These are phyloP conservation scores for Chrysolina americana DNA, from an alignment of 2,888 invertebrate species.

Conservation along the genomic window DNA sequence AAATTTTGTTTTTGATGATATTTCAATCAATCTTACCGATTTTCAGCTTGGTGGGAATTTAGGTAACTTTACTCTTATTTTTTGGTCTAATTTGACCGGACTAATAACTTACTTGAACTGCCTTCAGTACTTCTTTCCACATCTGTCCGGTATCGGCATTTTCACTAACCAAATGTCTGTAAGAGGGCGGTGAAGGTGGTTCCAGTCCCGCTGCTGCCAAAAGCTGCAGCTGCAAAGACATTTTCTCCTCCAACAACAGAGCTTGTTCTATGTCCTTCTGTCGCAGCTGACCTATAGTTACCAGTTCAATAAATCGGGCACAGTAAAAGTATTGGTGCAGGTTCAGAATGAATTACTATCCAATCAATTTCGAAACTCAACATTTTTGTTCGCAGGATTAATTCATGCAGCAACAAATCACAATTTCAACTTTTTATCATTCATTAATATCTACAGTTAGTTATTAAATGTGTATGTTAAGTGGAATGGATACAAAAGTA, in stretches of 20 bases:
- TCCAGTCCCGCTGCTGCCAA: slow-evolving; percentile 80
- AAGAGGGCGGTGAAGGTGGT: slow-evolving; percentile 77
- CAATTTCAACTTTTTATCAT: too few relatives aligned
- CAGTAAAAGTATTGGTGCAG: too few relatives aligned
- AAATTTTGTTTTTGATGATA: too few relatives aligned
- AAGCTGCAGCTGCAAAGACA: slow-evolving; percentile 85
- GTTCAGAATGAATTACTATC: background rate
- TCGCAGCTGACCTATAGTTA: slow-evolving; percentile 80
- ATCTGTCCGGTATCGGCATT: slow-evolving; percentile 83
- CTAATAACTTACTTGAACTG: slow-evolving; percentile 79
- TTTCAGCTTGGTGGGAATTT: too few relatives aligned
- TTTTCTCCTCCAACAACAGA: slow-evolving; percentile 89
- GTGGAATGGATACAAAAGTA: too few relatives aligned
- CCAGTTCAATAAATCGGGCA: background rate
- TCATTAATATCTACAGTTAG: too few relatives aligned
- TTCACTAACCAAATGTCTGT: slow-evolving; percentile 83
- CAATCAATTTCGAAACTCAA: background rate
- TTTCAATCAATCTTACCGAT: too few relatives aligned
- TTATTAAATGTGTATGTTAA: too few relatives aligned
- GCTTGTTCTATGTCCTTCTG: slow-evolving; percentile 92
- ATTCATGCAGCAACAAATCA: too few relatives aligned
- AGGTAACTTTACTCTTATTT: too few relatives aligned
- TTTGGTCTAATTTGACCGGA: too few relatives aligned
- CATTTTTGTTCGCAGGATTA: too few relatives aligned
- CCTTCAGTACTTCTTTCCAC: slow-evolving; percentile 86